A percentile compares a stretch with the other conserved stretches of the same genome.
Conservation (phyloP, 2,113 vertebrate genomes). For the human region GRCh38 chr20:44794501-44795000, state of each 20-base stretch:
- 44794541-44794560: slow-evolving; percentile 81
- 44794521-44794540: slow-evolving; percentile 79
- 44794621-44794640: slow-evolving; percentile 75
- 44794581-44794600: slow-evolving; percentile 85
- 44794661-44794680: slow-evolving; percentile 78
- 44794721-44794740: slow-evolving; percentile 28
- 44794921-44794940: background rate
- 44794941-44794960: background rate
- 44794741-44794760: background rate
- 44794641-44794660: slow-evolving; percentile 80
- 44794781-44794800: background rate
- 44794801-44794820: background rate
- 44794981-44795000: background rate
- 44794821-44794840: background rate
- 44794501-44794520: slow-evolving; percentile 73
- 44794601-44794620: slow-evolving; percentile 86
- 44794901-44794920: background rate
- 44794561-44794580: slow-evolving; percentile 82
- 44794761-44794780: background rate
- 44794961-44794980: background rate
- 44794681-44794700: slow-evolving; percentile 54
- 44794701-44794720: slow-evolving; percentile 58
- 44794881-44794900: background rate
- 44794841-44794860: background rate
- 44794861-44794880: background rate